phyloP scores from a whole-genome alignment of 2,113 vertebrate genomes.

The Esox niger region DNA sequence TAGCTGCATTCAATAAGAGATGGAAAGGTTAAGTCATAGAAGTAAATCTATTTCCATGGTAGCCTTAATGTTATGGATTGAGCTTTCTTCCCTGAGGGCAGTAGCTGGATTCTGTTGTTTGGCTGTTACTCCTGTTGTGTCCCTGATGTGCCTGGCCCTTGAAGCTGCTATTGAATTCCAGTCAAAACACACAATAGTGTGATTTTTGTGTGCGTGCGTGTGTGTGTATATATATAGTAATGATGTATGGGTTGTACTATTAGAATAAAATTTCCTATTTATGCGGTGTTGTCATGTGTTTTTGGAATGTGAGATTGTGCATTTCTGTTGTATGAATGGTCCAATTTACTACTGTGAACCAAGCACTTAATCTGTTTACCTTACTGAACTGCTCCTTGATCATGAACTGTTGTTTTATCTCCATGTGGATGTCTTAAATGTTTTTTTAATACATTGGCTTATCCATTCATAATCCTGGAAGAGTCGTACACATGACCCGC shows the following conservation, averaged over 20 bases:
- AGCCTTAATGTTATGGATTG: conserved; percentile 26
- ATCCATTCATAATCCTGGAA: too few species aligned
- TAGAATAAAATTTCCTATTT: conserved; percentile 50
- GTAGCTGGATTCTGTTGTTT: conserved; percentile 8
- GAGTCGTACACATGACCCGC: too few species aligned
- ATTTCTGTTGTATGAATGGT: conserved; percentile 6
- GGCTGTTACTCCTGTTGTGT: conserved; percentile 19
- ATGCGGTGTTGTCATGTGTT: conserved; percentile 21
- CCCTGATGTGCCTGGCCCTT: conserved; percentile 65
- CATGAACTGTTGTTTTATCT: conserved; percentile 56
- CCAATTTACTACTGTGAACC: not conserved
- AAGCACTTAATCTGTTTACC: not conserved
- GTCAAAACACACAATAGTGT: conserved; percentile 53
- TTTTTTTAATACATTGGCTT: too few species aligned
- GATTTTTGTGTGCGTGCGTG: too few species aligned
- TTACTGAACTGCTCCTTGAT: conserved; percentile 24
- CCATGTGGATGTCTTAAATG: too few species aligned
- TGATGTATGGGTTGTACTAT: conserved; percentile 50
- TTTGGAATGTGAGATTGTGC: conserved; percentile 16
- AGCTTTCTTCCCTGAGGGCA: conserved; percentile 48
- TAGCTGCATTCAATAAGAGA: conserved; percentile 1
- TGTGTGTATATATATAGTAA: conserved; percentile 41
- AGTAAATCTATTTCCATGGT: too few species aligned
- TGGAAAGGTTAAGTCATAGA: conserved; percentile 1
- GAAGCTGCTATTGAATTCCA: conserved; percentile 71